phyloP scores from a whole-genome alignment of 2,888 invertebrate genomes.

The Sminthurinus aureus region DNA sequence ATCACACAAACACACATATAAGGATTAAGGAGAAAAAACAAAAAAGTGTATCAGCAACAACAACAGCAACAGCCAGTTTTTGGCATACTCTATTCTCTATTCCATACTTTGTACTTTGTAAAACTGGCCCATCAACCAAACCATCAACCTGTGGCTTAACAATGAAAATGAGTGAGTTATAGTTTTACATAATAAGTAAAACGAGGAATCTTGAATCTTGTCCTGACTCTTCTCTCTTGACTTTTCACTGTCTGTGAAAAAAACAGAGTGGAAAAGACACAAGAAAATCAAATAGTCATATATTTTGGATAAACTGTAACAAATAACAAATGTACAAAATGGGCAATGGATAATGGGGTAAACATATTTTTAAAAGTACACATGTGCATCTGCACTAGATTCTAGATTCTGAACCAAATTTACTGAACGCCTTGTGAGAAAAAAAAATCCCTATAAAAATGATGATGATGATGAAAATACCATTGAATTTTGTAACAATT shows the following conservation, averaged over 20 bases:
- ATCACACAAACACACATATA: no score
- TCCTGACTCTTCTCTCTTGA: not conserved
- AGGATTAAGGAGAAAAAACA: not conserved
- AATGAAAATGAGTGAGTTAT: not conserved
- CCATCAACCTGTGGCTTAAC: not conserved
- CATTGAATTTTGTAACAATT: not conserved
- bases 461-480: constrained; percentile 6
- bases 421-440: no score
- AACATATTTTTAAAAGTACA: no score
- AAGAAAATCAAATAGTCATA: not conserved
- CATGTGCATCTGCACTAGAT: no score
- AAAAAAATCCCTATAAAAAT: not conserved
- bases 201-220: constrained; percentile 6
- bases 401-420: no score
- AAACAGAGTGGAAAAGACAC: no score
- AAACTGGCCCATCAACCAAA: constrained; percentile 28
- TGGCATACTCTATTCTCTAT: not conserved
- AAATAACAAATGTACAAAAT: no score
- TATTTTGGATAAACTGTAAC: not conserved
- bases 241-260: not conserved
- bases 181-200: constrained; percentile 5
- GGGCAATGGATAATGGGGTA: no score
- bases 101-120: constrained; percentile 8
- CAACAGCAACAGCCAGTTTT: not conserved
- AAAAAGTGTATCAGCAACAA: constrained; percentile 33